These are phyloP conservation scores for Corynorhinus townsendii DNA, from an alignment of 2,113 vertebrate genomes.

Conservation along the genomic window DNA sequence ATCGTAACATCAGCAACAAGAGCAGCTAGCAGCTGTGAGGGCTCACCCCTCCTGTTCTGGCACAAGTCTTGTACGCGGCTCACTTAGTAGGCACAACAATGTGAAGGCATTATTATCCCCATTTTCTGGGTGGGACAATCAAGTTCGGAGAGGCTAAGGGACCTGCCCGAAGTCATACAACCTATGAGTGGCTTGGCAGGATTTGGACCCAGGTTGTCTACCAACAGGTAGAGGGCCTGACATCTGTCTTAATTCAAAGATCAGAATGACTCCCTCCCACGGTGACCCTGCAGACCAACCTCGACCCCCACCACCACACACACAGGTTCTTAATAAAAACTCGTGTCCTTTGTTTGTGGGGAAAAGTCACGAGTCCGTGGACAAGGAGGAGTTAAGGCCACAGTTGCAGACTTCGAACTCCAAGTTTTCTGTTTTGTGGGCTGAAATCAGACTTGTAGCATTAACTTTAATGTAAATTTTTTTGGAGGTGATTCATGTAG, in stretches of 20 bases:
- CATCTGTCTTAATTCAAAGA: neutral
- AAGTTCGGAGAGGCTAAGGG: neutral
- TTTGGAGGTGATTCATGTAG: constrained; percentile 78
- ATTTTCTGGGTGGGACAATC: neutral
- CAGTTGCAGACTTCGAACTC: constrained; percentile 41
- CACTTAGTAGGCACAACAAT: neutral
- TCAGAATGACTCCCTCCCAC: neutral
- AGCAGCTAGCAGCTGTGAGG: neutral
- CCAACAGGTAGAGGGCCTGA: neutral
- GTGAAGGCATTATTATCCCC: neutral
- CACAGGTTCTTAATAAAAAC: neutral
- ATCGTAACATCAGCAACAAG: neutral
- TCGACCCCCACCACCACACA: no score
- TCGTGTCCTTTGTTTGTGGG: neutral
- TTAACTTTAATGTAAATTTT: constrained; percentile 70
- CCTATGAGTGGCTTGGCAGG: neutral
- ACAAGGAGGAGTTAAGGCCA: constrained; percentile 43
- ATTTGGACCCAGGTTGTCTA: neutral
- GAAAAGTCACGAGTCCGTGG: neutral
- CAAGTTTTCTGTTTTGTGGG: constrained; percentile 39
- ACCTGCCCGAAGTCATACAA: neutral
- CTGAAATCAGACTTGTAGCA: constrained; percentile 67
- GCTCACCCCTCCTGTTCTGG: neutral
- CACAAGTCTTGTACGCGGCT: neutral
- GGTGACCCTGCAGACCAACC: neutral